These are phyloP conservation scores for Rhinogobius similis DNA, from an alignment of 2,113 vertebrate genomes.

Conservation along the genomic window DNA sequence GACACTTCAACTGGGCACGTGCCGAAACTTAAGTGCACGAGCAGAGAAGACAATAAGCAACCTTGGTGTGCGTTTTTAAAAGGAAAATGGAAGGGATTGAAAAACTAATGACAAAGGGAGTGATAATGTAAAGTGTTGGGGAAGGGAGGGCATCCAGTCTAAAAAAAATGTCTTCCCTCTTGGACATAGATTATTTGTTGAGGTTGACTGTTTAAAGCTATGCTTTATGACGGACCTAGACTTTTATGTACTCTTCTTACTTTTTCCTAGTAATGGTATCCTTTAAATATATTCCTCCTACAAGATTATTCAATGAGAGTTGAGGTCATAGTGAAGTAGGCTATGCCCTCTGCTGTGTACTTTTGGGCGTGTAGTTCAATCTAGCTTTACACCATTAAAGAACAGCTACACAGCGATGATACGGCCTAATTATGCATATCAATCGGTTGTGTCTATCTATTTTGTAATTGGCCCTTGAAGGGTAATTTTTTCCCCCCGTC, in stretches of 20 bases:
- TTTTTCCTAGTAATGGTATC: no score
- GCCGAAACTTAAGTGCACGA: no score
- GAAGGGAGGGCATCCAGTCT: background rate
- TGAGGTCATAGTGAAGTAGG: background rate
- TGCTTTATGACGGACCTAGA: no score
- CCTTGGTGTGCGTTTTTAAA: background rate
- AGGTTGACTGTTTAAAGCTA: background rate
- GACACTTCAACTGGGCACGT: constrained; percentile 17
- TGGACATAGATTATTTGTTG: background rate
- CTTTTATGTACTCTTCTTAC: no score
- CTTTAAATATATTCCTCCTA: no score
- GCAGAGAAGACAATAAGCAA: constrained; percentile 2
- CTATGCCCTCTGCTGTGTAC: constrained; percentile 2
- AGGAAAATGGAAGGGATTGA: background rate
- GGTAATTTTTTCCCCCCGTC: constrained; percentile 6
- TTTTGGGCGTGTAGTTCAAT: constrained; percentile 2
- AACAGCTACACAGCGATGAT: constrained; percentile 8
- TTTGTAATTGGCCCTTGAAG: constrained; percentile 14
- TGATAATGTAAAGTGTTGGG: background rate
- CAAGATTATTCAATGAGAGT: background rate
- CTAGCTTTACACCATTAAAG: constrained; percentile 1
- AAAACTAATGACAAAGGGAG: background rate
- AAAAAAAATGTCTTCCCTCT: background rate
- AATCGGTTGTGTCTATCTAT: constrained; percentile 18
- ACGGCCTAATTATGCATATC: constrained; percentile 17